phyloP scores from a whole-genome alignment of 2,888 invertebrate genomes.

The Pecten maximus region DNA sequence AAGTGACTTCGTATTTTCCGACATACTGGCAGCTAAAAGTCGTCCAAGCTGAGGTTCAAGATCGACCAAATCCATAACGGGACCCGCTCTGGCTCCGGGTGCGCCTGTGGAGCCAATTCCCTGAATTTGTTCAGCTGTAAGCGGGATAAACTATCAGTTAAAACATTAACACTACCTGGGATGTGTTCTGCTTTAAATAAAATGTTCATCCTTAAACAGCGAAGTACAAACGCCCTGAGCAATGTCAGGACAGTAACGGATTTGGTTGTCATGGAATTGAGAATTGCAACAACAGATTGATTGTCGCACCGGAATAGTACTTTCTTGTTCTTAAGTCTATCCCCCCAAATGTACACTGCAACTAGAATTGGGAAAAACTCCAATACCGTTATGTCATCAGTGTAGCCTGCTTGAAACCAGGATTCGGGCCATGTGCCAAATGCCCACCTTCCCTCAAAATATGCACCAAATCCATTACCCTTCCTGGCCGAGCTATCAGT shows the following conservation, averaged over 20 bases:
- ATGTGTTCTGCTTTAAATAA: slow-evolving; percentile 48
- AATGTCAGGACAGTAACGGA: slow-evolving; percentile 40
- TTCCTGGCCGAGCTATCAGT: slow-evolving; percentile 38
- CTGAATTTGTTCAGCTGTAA: slow-evolving; percentile 52
- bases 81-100: slow-evolving; percentile 33
- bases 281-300: slow-evolving; percentile 43
- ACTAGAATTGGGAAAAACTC: slow-evolving; percentile 41
- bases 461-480: slow-evolving; percentile 35
- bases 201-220: slow-evolving; percentile 50
- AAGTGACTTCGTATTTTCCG: slow-evolving; percentile 27
- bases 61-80: slow-evolving; percentile 52
- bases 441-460: background rate
- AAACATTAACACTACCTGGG: slow-evolving; percentile 38
- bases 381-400: background rate
- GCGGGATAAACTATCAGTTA: slow-evolving; percentile 47
- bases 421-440: background rate
- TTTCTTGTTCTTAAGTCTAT: slow-evolving; percentile 43
- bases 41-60: slow-evolving; percentile 41
- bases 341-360: slow-evolving; percentile 48
- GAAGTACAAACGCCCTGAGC: slow-evolving; percentile 43
- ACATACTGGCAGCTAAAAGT: slow-evolving; percentile 35
- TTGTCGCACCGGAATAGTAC: slow-evolving; percentile 47
- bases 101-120: slow-evolving; percentile 45
- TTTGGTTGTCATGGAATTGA: slow-evolving; percentile 49
- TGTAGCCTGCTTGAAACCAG: background rate